A percentile compares a stretch with the other conserved stretches of the same genome.
Evolutionary conservation across 2,113 vertebrate species (phyloP).

Genomic region (Lates calcarifer): DNA sequence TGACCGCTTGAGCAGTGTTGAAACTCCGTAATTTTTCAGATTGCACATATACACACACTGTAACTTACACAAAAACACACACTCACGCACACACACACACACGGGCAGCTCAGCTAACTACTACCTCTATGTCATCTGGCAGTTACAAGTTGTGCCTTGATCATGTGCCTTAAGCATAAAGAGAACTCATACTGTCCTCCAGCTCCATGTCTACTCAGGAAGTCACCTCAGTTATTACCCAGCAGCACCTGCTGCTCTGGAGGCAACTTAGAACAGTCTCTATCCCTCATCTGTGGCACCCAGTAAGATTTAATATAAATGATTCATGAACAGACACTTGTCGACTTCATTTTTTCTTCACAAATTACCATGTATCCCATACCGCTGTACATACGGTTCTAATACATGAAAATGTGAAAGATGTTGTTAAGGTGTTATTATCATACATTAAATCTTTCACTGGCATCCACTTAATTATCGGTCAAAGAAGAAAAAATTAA

Average conservation of each 20-base stretch:
- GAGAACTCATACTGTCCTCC: constrained; percentile 38
- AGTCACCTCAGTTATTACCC: constrained; percentile 49
- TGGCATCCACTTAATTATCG: constrained; percentile 16
- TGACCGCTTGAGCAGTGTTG: not conserved
- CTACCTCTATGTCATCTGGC: constrained; percentile 28
- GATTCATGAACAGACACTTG: constrained; percentile 47
- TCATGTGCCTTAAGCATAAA: constrained; percentile 47
- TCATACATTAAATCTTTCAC: constrained; percentile 18
- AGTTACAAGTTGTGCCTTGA: constrained; percentile 46
- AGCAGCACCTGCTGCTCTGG: constrained; percentile 50
- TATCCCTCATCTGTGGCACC: constrained; percentile 33
- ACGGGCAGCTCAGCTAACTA: not conserved
- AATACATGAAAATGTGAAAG: constrained; percentile 9
- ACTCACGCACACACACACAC: not conserved
- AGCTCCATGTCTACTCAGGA: constrained; percentile 35
- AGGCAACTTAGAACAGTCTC: constrained; percentile 24
- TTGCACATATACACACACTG: constrained; percentile 9
- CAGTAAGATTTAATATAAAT: constrained; percentile 40
- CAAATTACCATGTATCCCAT: constrained; percentile 23
- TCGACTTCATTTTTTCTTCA: constrained; percentile 12
- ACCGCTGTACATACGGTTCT: constrained; percentile 24
- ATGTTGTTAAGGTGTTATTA: constrained; percentile 29
- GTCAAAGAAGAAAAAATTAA: not conserved
- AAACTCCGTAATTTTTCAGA: constrained; percentile 19
- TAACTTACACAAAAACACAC: not conserved